phyloP scores from a whole-genome alignment of 2,113 vertebrate genomes.

The Hydrolagus affinis region DNA sequence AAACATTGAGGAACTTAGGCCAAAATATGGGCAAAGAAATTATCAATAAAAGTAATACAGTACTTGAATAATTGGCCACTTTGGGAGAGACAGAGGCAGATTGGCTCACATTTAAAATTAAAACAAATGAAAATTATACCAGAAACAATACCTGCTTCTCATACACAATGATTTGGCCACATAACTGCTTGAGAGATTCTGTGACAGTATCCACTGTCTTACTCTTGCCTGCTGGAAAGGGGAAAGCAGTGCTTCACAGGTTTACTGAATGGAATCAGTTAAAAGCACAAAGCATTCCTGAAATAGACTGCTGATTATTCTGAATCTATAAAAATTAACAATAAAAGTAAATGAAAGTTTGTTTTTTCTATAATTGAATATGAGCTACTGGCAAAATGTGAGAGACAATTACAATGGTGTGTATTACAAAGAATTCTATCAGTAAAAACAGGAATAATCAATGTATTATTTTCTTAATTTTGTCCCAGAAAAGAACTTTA shows the following conservation, averaged over 20 bases:
- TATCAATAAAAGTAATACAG: neutral
- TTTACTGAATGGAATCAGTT: neutral
- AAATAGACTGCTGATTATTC: neutral
- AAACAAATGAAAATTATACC: neutral
- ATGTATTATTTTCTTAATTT: neutral
- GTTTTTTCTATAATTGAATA: neutral
- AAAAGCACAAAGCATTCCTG: neutral
- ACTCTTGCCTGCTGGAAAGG: too few species aligned
- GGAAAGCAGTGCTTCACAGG: neutral
- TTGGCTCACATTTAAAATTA: neutral
- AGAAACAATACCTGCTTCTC: neutral
- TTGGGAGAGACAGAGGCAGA: neutral
- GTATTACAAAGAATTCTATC: neutral
- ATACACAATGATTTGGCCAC: neutral
- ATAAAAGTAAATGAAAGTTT: neutral
- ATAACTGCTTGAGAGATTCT: too few species aligned
- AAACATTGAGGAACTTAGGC: neutral
- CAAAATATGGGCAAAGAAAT: neutral
- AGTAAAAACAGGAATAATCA: neutral
- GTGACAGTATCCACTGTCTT: neutral
- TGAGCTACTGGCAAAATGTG: neutral
- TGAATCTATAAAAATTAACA: neutral
- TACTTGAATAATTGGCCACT: too few species aligned
- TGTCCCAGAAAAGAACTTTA: neutral
- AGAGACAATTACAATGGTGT: neutral